A percentile compares a stretch with the other conserved stretches of the same genome.
These are phyloP conservation scores for Rhodinocichla rosea DNA, from an alignment of 2,113 vertebrate genomes.

Conservation along the genomic window DNA sequence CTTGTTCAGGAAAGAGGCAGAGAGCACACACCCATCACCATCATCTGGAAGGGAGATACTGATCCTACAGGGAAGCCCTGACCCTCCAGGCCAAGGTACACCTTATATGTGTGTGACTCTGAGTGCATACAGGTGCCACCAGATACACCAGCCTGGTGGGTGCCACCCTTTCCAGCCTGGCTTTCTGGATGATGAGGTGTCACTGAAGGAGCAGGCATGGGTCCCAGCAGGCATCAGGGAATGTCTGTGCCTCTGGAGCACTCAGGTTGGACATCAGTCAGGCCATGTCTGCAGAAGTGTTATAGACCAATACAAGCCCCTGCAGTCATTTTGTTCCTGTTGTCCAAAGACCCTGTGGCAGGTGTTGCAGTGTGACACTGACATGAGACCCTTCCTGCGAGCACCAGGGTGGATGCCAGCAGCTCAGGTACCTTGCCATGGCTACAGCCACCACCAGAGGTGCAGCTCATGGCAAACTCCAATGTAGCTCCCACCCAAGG, in stretches of 20 bases:
- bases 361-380: fast-evolving
- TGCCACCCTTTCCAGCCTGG: not conserved
- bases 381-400: fast-evolving
- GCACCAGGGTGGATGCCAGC: fast-evolving
- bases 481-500: fast-evolving
- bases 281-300: not conserved
- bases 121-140: not conserved
- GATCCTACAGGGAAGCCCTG: not conserved
- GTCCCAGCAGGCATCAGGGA: not conserved
- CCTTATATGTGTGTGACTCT: not conserved
- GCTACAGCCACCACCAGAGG: not conserved
- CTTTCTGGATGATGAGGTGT: fast-evolving
- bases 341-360: not conserved
- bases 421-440: not conserved
- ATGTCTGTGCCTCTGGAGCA: not conserved
- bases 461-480: not conserved
- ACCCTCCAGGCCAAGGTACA: fast-evolving
- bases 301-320: fast-evolving
- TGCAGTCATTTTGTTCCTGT: not conserved
- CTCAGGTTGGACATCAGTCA: not conserved
- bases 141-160: no score
- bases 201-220: fast-evolving
- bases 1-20: not conserved
- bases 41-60: not conserved
- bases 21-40: fast-evolving